These are phyloP conservation scores for Ostrea edulis DNA, from an alignment of 1,140 invertebrate genomes.

Conservation along the genomic window DNA sequence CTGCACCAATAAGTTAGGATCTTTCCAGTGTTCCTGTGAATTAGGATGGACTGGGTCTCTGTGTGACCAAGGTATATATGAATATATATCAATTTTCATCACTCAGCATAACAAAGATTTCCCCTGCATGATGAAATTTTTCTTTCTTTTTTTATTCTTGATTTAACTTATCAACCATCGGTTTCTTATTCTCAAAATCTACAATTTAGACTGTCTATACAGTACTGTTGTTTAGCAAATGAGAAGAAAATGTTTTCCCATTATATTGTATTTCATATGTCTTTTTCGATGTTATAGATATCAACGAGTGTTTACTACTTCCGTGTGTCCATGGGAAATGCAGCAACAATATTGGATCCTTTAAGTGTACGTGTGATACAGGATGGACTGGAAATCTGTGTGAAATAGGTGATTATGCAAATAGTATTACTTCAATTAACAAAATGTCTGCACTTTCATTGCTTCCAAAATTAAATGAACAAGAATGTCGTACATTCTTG, in stretches of 20 bases:
- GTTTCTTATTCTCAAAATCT: no score
- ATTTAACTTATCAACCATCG: no score
- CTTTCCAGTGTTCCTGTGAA: conserved; percentile 35
- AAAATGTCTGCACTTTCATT: neutral
- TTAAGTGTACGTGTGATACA: neutral
- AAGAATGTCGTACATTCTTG: neutral
- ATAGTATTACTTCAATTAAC: neutral
- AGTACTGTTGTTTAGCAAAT: no score
- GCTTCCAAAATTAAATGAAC: no score
- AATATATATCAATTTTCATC: neutral
- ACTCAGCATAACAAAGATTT: no score
- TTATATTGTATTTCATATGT: no score
- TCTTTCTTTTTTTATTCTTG: no score
- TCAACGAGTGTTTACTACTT: conserved; percentile 69
- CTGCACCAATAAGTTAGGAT: conserved; percentile 49
- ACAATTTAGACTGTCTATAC: no score
- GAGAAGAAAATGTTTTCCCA: no score
- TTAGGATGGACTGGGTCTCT: conserved; percentile 31
- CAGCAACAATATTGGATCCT: neutral
- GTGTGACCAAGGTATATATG: neutral
- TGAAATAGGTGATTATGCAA: neutral
- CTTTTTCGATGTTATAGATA: conserved; percentile 76
- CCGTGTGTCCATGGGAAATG: conserved; percentile 30
- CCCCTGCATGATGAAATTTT: no score
- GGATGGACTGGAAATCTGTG: neutral